Evolutionary conservation across 2,888 invertebrate genomes (phyloP).

Genomic region (Pycnomerus fuliginosus): DNA sequence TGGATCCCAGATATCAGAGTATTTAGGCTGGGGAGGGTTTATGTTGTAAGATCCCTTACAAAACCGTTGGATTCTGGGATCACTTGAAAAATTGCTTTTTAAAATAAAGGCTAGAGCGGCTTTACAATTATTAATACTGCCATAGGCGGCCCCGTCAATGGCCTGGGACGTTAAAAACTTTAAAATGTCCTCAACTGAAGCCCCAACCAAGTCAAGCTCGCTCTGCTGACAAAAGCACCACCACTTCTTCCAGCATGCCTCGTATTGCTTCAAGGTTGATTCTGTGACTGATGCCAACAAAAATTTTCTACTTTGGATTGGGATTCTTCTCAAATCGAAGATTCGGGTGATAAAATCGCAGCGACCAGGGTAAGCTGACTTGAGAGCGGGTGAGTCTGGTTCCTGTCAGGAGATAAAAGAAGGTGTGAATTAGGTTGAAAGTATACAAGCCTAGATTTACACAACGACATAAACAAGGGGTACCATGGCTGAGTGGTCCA

Average conservation of each 20-base stretch:
- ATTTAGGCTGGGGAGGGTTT: neutral
- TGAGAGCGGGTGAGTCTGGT: neutral
- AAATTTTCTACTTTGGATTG: neutral
- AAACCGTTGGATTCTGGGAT: neutral
- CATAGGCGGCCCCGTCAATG: neutral
- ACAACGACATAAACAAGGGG: neutral
- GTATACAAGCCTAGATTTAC: neutral
- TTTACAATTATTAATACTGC: neutral
- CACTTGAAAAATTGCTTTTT: neutral
- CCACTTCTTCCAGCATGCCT: neutral
- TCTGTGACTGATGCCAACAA: conserved; percentile 3
- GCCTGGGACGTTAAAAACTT: neutral
- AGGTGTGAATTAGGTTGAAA: neutral
- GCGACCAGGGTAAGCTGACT: conserved; percentile 3
- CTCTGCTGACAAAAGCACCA: neutral
- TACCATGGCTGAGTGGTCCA: neutral
- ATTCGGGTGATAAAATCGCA: neutral
- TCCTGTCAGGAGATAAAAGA: neutral
- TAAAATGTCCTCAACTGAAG: neutral
- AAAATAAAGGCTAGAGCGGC: neutral
- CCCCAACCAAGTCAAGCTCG: neutral
- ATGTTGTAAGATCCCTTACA: neutral
- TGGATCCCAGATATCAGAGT: neutral
- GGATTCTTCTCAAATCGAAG: neutral
- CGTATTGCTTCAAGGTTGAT: neutral